Percentiles rank a stretch among this genome's conserved stretches.
Conservation (phyloP, 1,140 invertebrate species). For the Drosophila navojoa region DNA sequence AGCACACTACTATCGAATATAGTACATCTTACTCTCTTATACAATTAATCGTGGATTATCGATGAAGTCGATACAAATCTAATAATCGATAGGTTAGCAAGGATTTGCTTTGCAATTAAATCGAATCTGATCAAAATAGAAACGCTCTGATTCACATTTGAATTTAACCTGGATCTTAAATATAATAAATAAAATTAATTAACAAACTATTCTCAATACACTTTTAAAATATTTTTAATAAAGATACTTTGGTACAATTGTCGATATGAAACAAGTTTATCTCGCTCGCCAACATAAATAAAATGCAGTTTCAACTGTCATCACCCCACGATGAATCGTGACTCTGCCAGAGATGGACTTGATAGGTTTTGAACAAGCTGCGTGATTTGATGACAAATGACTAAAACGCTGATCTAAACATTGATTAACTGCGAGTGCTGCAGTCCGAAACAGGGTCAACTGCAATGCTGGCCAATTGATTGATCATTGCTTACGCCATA, state of each 20-base stretch:
- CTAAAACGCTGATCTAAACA: background rate
- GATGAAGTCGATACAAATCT: too few species aligned
- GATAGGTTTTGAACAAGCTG: background rate
- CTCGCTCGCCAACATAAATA: too few species aligned
- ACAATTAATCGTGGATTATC: background rate
- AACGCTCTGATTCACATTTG: too few species aligned
- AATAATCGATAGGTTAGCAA: too few species aligned
- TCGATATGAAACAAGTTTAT: too few species aligned
- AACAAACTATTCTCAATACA: too few species aligned
- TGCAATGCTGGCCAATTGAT: background rate
- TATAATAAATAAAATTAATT: too few species aligned
- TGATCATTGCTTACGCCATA: slow-evolving; percentile 68
- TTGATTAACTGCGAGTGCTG: slow-evolving; percentile 2
- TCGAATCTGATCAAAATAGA: too few species aligned
- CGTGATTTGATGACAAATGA: background rate
- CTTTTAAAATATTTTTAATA: too few species aligned
- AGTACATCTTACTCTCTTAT: background rate
- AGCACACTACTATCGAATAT: background rate
- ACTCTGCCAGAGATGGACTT: background rate
- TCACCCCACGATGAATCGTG: background rate
- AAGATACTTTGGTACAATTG: too few species aligned
- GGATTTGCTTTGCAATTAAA: too few species aligned
- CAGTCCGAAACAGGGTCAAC: slow-evolving; percentile 4
- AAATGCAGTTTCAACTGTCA: background rate
- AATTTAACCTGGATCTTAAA: too few species aligned